Conservation (phyloP, 2,888 invertebrate genomes). For the Drosophila kuntzei region DNA sequence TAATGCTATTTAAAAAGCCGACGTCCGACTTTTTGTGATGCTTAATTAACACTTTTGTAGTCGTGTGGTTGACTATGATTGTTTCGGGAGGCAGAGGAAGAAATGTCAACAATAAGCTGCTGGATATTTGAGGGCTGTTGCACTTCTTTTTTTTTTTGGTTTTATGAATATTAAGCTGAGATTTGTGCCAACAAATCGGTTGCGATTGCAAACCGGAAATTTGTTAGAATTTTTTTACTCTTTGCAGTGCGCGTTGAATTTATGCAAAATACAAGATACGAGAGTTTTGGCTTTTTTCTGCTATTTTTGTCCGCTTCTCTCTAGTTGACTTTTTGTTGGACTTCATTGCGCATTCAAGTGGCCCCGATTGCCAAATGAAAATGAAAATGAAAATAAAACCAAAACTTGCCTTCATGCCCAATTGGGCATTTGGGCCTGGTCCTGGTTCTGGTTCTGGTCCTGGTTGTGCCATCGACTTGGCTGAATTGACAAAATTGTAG, state of each 20-base stretch:
- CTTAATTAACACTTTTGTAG: constrained; percentile 71
- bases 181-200: constrained; percentile 57
- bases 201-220: constrained; percentile 52
- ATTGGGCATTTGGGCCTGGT: constrained; percentile 63
- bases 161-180: constrained; percentile 59
- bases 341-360: constrained; percentile 78
- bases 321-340: constrained; percentile 33
- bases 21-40: constrained; percentile 58
- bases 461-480: constrained; percentile 14
- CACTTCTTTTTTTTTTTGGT: constrained; percentile 31
- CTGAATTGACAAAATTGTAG: constrained; percentile 58
- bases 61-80: constrained; percentile 22
- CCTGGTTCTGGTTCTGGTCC: constrained; percentile 4
- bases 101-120: constrained; percentile 60
- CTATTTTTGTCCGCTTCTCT: constrained; percentile 22
- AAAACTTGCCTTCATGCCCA: constrained; percentile 68
- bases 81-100: background rate
- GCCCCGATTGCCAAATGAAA: constrained; percentile 72
- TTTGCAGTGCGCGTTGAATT: constrained; percentile 39
- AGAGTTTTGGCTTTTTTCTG: constrained; percentile 24
- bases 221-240: constrained; percentile 14
- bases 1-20: constrained; percentile 61
- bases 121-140: constrained; percentile 34
- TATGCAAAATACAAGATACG: constrained; percentile 56
- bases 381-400: constrained; percentile 46